Evolutionary conservation across 2,113 vertebrate species (phyloP), one percentile per base, ranked within the genome.

Genomic region (Micronisus gabar): DNA sequence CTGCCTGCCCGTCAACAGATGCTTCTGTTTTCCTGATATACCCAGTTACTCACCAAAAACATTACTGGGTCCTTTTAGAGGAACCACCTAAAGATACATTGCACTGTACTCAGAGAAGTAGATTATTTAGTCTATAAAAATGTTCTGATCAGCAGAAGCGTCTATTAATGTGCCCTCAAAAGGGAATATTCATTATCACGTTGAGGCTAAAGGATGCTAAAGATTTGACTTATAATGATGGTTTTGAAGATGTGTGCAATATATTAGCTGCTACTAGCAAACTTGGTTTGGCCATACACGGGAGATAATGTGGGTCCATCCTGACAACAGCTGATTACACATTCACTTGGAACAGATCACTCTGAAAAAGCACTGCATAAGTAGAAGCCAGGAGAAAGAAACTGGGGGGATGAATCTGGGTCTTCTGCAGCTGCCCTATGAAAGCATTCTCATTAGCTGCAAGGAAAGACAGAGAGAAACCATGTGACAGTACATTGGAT

Each of bases 221-320:
- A 83, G 18, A 48, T 70, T 5, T 86, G 50, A 41, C 22, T n/a
- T 50, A 32, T 23, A 29, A 9, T 17, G 22, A n/a, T 71, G 36
- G 20, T 43, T 88, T 76, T 79, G 81, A 84, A 66, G n/a, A 56
- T 63, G 17, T 30, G 53, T 70, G n/a, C 25, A 38, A 41, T 14
- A 6, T 3, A 67, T 52, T 34, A 73, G 34, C 63, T 73, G 50
- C 76, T 40, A 15, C 25, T 38, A 34, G 36, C 21, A 30, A 75
- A 41, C 48, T 48, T 66, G 38, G 2, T 71, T 79, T 75, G 58
- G 38, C n/a, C 17, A 25, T 27, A 62, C 0, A 0, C n/a, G 41
- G 70, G 23, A 52, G 19, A 50, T 40, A 80, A 53, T 7, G 3
- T n/a, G 32, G 22, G 19, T 56, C 32, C 43, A 59, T 41, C 13